Conservation (phyloP, 2,113 vertebrate species). For the Puma concolor region DNA sequence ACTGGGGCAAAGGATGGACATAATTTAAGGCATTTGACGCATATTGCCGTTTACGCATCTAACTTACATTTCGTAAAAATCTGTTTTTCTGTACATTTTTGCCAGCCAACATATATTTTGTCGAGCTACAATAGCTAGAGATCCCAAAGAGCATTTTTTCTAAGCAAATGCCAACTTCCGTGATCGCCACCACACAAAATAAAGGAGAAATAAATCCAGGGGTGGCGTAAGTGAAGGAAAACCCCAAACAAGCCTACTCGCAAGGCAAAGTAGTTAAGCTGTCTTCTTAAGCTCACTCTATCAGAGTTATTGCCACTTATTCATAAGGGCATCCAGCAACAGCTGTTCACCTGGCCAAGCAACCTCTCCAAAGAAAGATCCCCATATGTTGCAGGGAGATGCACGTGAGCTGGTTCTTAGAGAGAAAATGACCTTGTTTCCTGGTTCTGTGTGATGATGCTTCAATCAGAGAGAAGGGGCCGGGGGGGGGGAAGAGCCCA, state of each 20-base stretch:
- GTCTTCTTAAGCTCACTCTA: constrained; percentile 82
- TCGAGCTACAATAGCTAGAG: not conserved
- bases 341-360: constrained; percentile 88
- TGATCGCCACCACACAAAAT: constrained; percentile 27
- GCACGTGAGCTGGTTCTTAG: constrained; percentile 80
- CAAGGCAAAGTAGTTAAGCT: constrained; percentile 81
- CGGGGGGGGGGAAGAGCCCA: not conserved
- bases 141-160: constrained; percentile 25
- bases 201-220: constrained; percentile 78
- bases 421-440: constrained; percentile 80
- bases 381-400: constrained; percentile 82
- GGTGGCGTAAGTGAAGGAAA: constrained; percentile 77
- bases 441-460: constrained; percentile 69
- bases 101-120: not conserved
- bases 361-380: constrained; percentile 83
- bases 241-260: constrained; percentile 77
- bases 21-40: not conserved
- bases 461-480: not conserved
- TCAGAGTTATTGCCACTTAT: constrained; percentile 85
- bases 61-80: not conserved
- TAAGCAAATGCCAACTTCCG: not conserved
- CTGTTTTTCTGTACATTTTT: not conserved
- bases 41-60: not conserved
- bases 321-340: constrained; percentile 82
- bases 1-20: not conserved